Base-by-base conservation (phyloP, 2,113 vertebrate species). In the Rallus limicola region DNA sequence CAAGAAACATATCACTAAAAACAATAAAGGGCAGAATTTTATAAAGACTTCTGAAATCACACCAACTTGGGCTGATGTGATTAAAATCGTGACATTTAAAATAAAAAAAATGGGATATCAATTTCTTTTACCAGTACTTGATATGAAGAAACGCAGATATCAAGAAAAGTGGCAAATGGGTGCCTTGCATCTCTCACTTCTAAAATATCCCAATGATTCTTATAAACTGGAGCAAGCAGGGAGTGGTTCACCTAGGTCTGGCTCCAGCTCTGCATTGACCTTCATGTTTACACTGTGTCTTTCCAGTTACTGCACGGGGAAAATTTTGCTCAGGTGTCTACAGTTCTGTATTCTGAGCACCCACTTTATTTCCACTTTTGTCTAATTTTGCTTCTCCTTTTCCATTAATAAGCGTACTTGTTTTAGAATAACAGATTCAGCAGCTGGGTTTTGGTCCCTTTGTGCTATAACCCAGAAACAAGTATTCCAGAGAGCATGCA, bases 401-500 rank as follows among this genome's bases (percentile, higher is more conserved):
- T 50, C 31, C 31, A 24, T 48, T 33, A 68, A 26, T 50, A 58
- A 84, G 62, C 80, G 31, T 65, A 11, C n/a, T 75, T 58, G 34
- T 31, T 89, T 91, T 6, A 28, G 53, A 53, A 29, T 40, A 83
- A 16, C 74, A 87, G 36, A 50, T 76, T 72, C 77, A 76, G 86
- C 70, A 86, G 62, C 90, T 86, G 38, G 24, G n/a, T 53, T 92
- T 92, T 62, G 3, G 44, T 78, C 90, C 44, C 80, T 96, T 93
- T 93, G 82, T 94, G 77, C 90, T 88, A 25, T 50, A 92, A 82
- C 76, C 64, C 86, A 90, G 85, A 88, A 92, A 71, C 80, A 72
- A 88, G 77, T 62, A 67, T 71, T 81, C 64, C 72, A 83, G 79
- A 64, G 90, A 82, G 77, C 10, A 17, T 36, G 65, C 64, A 72